Conservation (phyloP, 2,113 vertebrate species). For the Psettodes erumei region DNA sequence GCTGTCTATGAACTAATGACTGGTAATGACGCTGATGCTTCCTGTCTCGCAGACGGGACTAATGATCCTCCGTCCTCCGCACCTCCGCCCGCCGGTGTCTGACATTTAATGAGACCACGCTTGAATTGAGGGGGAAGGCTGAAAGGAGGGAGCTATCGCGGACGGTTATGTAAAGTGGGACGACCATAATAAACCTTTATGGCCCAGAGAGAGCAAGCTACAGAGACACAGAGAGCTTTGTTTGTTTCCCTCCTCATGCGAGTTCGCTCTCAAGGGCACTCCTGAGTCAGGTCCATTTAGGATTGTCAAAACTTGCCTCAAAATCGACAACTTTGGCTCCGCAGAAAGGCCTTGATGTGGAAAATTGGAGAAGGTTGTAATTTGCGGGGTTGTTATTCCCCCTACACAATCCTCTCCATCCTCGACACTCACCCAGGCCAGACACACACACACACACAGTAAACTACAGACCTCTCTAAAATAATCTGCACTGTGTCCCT, state of each 20-base stretch:
- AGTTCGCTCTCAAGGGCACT: slow-evolving; percentile 45
- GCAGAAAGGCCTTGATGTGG: slow-evolving; percentile 60
- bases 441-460: slow-evolving; percentile 23
- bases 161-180: background rate
- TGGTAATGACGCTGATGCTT: slow-evolving; percentile 63
- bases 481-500: background rate
- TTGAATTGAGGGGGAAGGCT: slow-evolving; percentile 15
- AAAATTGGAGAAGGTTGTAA: slow-evolving; percentile 70
- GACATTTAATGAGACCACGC: slow-evolving; percentile 56
- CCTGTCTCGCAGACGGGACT: slow-evolving; percentile 53
- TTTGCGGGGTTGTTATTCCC: slow-evolving; percentile 59
- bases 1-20: slow-evolving; percentile 62
- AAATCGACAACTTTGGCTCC: slow-evolving; percentile 40
- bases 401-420: slow-evolving; percentile 12
- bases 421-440: slow-evolving; percentile 24
- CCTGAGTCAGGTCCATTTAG: slow-evolving; percentile 33
- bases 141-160: background rate
- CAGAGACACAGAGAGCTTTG: slow-evolving; percentile 12
- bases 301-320: slow-evolving; percentile 17
- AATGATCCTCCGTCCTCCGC: slow-evolving; percentile 59
- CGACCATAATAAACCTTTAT: slow-evolving; percentile 12
- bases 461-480: background rate
- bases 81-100: slow-evolving; percentile 46
- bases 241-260: slow-evolving; percentile 20
- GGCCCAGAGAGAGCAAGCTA: background rate